These are phyloP conservation scores for Xanthostigma xanthostigma DNA, from an alignment of 2,888 invertebrate genomes.

Conservation along the genomic window DNA sequence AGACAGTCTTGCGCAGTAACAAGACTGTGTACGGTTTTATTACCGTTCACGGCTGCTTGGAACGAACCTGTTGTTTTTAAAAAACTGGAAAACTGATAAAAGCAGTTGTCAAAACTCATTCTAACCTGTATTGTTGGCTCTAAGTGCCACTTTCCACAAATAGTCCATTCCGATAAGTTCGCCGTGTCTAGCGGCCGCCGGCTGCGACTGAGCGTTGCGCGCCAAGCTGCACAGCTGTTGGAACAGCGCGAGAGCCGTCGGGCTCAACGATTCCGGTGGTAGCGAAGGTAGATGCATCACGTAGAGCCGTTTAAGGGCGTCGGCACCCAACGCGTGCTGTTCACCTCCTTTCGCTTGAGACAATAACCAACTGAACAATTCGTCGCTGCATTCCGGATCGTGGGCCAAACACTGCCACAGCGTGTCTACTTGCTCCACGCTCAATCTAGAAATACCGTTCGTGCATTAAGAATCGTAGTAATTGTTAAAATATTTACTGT, in stretches of 20 bases:
- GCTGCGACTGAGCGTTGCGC: conserved; percentile 60
- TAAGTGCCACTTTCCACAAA: conserved; percentile 83
- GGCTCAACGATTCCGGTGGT: conserved; percentile 77
- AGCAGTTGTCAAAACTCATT: background rate
- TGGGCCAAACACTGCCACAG: conserved; percentile 84
- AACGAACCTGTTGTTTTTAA: no score
- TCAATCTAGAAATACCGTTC: conserved; percentile 47
- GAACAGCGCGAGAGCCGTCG: conserved; percentile 80
- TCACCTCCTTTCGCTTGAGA: conserved; percentile 85
- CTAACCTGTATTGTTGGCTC: conserved; percentile 69
- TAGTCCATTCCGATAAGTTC: conserved; percentile 83
- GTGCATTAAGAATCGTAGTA: no score
- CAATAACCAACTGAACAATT: conserved; percentile 84
- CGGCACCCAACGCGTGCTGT: conserved; percentile 78
- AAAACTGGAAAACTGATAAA: no score
- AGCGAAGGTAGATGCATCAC: conserved; percentile 78
- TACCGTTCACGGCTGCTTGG: no score
- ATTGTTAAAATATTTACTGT: background rate
- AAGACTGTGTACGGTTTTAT: no score
- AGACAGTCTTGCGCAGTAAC: no score
- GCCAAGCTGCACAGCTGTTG: conserved; percentile 84
- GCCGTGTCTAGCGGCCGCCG: conserved; percentile 31
- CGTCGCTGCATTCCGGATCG: conserved; percentile 75
- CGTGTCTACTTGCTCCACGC: conserved; percentile 78
- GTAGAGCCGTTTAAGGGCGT: conserved; percentile 76